Evolutionary conservation across 2,113 vertebrate species (phyloP), one percentile per base, ranked within the genome.

Genomic region (Hylia prasina): DNA sequence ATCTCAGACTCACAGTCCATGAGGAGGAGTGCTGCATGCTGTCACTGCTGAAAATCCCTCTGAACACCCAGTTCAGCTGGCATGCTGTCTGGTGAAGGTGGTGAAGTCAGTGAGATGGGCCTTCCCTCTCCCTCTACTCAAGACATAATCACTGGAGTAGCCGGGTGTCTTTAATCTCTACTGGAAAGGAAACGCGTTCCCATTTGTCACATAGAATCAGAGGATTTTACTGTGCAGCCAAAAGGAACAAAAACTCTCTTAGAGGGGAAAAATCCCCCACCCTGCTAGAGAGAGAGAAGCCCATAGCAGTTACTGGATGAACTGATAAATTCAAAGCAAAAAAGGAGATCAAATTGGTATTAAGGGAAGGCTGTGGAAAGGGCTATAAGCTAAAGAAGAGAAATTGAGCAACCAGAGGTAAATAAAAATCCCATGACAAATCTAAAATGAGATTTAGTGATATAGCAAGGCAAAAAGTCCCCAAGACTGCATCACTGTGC

Each of bases 151-250:
- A 92, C 82, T 53, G 45, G 53, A 87, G 89, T 89, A 76, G 72
- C 61, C 0, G 0, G 2, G 40, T 75, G 66, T 69, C 89, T 94
- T 94, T 89, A 91, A 95, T 85, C 93, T 93, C 2, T 1, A 48
- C 56, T 75, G 86, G 88, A 94, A 94, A 88, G 60, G 76, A 73
- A 94, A 92, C 0, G 1, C 19, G 25, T 10, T 91, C 91, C 73
- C 21, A 9, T 94, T 95, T 91, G 87, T 94, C 91, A 93, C 58
- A 75, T 0, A 60, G 82, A 95, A 94, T 94, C 87, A 94, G 89
- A 93, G 82, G 90, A 80, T 69, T 91, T 89, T 81, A 82, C 9
- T n/a, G 87, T 58, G 66, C 93, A 94, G 68, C 14, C 85, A 71
- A 81, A 96, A 93, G 71, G 85, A 95, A 93, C 47, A 95, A 87